Evolutionary conservation across 2,888 invertebrate species (phyloP), one percentile per base, ranked within the genome.

Genomic region (Taenaris catops): DNA sequence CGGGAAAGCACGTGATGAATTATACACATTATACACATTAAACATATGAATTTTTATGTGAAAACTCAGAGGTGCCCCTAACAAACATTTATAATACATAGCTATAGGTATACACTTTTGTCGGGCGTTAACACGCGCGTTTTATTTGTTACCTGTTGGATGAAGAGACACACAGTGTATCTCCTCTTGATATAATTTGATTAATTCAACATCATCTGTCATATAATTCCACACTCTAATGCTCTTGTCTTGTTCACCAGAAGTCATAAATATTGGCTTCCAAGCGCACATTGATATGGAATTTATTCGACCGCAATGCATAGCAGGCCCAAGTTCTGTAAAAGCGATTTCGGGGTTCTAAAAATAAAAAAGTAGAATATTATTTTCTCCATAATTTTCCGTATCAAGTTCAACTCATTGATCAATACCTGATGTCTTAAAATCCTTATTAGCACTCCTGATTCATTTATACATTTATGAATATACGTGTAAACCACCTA

Each of bases 221-320:
- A 96, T 93, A 63, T 95, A 97, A 65, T 98, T 96, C 97, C 98
- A 98, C 25, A 98, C 90, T 32, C 96, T 89, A 27, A 98, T 90
- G 18, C 95, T 95, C 49, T 94, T 91, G 68, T 98, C 98, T 26
- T 89, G 80, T 43, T 90, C 89, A 24, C 94, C 94, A 1, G 92
- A 84, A 0, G 97, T 97, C 78, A 97, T 92, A 43, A 97, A 91
- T 34, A 97, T 91, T 0, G 97, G 94, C 65, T 97, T 97, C 93
- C 97, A 95, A 1, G 93, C 90, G 60, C 97, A 97, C 48, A 95
- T 89, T 1, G 96, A 93, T 17, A 98, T 73, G 2, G 93, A 92
- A 21, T 92, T 91, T 23, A 98, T 93, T 4, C 92, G 88, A 0
- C 94, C 96, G 41, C 93, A 92, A 67, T 98, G 98, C 59, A 95